These are phyloP conservation scores for Deladenus siricidicola DNA, from an alignment of 2,888 invertebrate genomes.

Conservation along the genomic window DNA sequence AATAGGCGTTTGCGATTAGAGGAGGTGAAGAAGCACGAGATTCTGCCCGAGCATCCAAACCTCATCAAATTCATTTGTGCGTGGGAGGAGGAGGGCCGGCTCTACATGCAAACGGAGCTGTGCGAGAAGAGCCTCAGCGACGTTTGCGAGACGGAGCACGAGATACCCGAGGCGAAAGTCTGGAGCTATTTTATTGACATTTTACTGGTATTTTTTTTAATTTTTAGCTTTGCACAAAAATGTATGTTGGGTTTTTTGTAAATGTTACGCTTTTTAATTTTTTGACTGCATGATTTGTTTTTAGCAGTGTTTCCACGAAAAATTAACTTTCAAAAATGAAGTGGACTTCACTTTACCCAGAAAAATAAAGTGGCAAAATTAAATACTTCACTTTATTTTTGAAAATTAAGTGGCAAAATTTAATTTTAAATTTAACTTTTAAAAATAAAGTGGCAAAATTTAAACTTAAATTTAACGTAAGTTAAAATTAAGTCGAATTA, in stretches of 20 bases:
- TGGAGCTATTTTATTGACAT: conserved; percentile 67
- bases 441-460: no score
- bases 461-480: no score
- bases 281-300: not conserved
- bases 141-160: conserved; percentile 60
- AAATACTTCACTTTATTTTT: no score
- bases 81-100: conserved; percentile 67
- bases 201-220: conserved; percentile 50
- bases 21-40: conserved; percentile 63
- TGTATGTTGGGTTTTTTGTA: not conserved
- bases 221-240: no score
- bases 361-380: no score
- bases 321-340: no score
- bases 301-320: not conserved
- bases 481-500: no score
- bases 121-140: conserved; percentile 63
- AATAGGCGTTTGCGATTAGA: conserved; percentile 33
- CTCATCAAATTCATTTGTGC: conserved; percentile 65
- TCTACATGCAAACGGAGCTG: conserved; percentile 68
- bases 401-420: no score
- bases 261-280: not conserved
- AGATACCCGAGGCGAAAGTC: conserved; percentile 62
- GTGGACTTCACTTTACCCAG: no score
- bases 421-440: no score
- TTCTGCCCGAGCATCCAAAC: conserved; percentile 64